A percentile compares a stretch with the other conserved stretches of the same genome.
Conservation (phyloP, 1,140 invertebrate species). For the Fopius arisanus region DNA sequence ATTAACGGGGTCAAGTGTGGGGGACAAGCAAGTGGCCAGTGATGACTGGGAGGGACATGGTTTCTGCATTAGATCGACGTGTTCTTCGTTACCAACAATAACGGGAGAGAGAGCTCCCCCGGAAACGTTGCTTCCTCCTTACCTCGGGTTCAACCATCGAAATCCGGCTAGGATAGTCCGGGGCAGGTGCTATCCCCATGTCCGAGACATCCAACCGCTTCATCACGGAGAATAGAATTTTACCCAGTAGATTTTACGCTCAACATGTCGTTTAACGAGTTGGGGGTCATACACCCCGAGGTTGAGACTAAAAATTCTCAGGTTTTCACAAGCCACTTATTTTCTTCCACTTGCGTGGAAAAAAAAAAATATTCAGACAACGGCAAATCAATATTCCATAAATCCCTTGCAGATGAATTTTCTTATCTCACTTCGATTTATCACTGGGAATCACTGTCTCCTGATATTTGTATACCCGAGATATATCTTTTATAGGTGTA, state of each 20-base stretch:
- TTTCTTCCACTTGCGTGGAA: too few relatives aligned
- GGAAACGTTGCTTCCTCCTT: conserved; percentile 40
- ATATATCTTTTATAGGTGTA: conserved; percentile 56
- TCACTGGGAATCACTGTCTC: conserved; percentile 41
- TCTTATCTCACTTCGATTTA: background rate
- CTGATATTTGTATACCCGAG: conserved; percentile 60
- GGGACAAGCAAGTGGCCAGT: conserved; percentile 21
- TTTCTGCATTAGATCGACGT: conserved; percentile 59
- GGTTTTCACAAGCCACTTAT: background rate
- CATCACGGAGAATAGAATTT: background rate
- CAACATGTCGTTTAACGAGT: background rate
- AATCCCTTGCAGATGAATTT: background rate
- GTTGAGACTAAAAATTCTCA: background rate
- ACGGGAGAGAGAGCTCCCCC: conserved; percentile 27
- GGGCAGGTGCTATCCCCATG: conserved; percentile 29
- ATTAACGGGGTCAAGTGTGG: conserved; percentile 51
- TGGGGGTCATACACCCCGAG: background rate
- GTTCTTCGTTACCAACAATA: conserved; percentile 57
- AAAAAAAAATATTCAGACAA: too few relatives aligned
- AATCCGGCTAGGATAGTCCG: conserved; percentile 33
- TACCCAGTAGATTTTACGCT: background rate
- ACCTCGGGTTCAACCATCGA: conserved; percentile 35
- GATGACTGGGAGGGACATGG: conserved; percentile 46
- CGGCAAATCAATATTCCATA: too few relatives aligned
- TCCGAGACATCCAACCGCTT: background rate